Conservation (phyloP, 2,797 vertebrate genomes). For the Chromobotia macracanthus region DNA sequence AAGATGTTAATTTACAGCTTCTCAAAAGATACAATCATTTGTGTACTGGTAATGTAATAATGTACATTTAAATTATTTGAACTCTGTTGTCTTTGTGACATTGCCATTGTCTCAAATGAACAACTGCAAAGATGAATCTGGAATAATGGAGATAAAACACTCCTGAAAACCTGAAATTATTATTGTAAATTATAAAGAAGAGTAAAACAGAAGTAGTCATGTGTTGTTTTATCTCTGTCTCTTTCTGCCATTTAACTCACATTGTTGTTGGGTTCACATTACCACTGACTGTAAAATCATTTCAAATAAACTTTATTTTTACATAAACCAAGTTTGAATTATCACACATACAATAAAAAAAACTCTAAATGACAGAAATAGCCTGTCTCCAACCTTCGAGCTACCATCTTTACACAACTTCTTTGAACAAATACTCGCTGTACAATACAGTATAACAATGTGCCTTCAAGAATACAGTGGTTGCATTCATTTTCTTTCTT, state of each 20-base stretch:
- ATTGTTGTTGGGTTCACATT: conserved; percentile 80
- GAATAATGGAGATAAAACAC: not conserved
- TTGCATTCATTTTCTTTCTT: conserved; percentile 65
- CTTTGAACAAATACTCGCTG: conserved; percentile 63
- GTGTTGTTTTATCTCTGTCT: not conserved
- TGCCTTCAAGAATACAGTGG: conserved; percentile 74
- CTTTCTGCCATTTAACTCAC: conserved; percentile 66
- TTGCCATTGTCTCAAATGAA: not conserved
- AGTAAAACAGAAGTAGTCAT: not conserved
- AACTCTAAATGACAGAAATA: conserved; percentile 78
- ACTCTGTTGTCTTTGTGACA: not conserved
- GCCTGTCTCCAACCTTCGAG: conserved; percentile 64
- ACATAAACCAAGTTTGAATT: conserved; percentile 82
- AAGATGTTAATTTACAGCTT: not conserved
- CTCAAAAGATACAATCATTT: not conserved
- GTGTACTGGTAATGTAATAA: not conserved
- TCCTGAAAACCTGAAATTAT: not conserved
- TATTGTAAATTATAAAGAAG: not conserved
- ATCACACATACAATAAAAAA: conserved; percentile 81
- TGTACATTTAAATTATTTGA: not conserved
- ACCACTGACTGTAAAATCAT: conserved; percentile 83
- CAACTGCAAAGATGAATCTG: not conserved
- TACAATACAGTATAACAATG: conserved; percentile 72
- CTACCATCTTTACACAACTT: conserved; percentile 70
- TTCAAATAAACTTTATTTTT: conserved; percentile 86